Evolutionary conservation across 2,797 vertebrate species (phyloP), one percentile per base, ranked within the genome.

Genomic region (Semaprochilodus insignis): DNA sequence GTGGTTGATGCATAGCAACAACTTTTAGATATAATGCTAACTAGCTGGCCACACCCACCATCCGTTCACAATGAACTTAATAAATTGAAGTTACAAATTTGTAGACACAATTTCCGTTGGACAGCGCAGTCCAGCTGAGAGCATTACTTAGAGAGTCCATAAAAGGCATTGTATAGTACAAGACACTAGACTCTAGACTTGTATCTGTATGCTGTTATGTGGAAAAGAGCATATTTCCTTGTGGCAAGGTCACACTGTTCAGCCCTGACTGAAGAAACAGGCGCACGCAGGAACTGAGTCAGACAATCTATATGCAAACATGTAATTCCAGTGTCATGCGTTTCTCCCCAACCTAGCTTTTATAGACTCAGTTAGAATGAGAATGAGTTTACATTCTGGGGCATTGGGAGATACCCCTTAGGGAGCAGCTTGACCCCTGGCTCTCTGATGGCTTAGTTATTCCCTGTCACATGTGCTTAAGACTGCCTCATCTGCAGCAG

Each of bases 311-410:
- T 3, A 48, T 40, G 31, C 27, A 44, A 40, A 8, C 16, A 78
- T 31, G 52, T 15, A 81, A 74, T 81, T 81, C 72, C 74, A 77
- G n/a, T 34, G 1, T 23, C 40, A 52, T 51, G 15, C 4, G 36
- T 44, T 70, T 48, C 67, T 17, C 51, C 21, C 14, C 67, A 48
- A 1, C 4, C 40, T 48, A 70, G 51, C 67, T 14, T 19, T 34
- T 44, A 10, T 48, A 11, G 44, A 48, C 11, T 48, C 8, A 48
- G 44, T 13, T 5, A 48, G 44, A 44, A 17, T 21, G 8, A 16
- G 21, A 51, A 71, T 52, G n/a, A 52, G n/a, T 71, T 71, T 25
- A 54, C 0, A 54, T 54, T 25, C 48, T 19, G 1, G 34, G 16
- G 16, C 27, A 2, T 55, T 27, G 31, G 16, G 44, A 27, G 48